Percentiles rank a stretch among this genome's conserved stretches.
Conservation (phyloP, 2,113 vertebrate species). For the Pedionomus torquatus region DNA sequence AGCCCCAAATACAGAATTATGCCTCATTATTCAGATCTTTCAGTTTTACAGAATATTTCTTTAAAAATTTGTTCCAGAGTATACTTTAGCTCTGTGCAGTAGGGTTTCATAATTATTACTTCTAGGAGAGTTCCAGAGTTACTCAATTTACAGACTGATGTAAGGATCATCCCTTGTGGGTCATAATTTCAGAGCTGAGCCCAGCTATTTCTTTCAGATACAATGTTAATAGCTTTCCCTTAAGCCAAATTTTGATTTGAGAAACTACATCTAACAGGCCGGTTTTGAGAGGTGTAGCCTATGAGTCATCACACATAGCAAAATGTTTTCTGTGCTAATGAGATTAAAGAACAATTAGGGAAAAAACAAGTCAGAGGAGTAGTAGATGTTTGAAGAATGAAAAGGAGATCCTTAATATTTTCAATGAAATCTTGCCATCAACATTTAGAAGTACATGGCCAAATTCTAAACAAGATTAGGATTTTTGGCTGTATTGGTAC, state of each 20-base stretch:
- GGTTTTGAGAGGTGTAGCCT: neutral
- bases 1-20: neutral
- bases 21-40: neutral
- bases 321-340: neutral
- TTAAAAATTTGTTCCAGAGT: neutral
- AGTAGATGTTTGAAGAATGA: neutral
- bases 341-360: neutral
- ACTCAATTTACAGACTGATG: neutral
- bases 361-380: neutral
- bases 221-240: neutral
- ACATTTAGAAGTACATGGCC: neutral
- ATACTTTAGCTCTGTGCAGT: neutral
- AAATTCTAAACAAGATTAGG: neutral
- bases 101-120: neutral
- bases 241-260: neutral
- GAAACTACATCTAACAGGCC: neutral
- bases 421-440: neutral
- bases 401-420: neutral
- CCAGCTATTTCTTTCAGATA: neutral
- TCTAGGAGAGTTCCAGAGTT: neutral
- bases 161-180: neutral
- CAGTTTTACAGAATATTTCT: neutral
- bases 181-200: neutral
- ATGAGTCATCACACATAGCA: neutral
- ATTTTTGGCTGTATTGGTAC: neutral